Base-by-base conservation (phyloP, 2,888 invertebrate genomes). In the Lottia gigantea region DNA sequence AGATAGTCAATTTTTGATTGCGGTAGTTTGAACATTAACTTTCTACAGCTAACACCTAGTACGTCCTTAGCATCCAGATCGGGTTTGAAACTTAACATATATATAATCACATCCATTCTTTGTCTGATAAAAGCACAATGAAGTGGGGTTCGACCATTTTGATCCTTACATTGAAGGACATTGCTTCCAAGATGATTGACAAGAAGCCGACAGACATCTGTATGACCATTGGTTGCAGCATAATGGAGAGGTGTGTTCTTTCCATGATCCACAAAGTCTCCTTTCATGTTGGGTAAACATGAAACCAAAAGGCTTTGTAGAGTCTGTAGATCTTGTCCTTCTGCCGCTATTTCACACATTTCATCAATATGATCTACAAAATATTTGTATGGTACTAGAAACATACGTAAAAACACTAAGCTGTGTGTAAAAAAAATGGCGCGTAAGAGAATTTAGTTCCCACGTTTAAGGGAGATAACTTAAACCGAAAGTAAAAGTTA, bases 1-100 rank as follows among this genome's bases (percentile, higher is more conserved):
- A 79, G 67, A 31, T 71, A 71, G 23, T 71, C 67, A 14, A 73
- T 61, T 40, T 74, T 68, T 15, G 46, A 64, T 15, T 67, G 45
- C 12, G 49, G 45, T 47, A 75, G 73, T 1, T 65, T 47, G 25
- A 67, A 70, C 7, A 79, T 71, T 15, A 79, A 64, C 23, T 73
- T 71, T 1, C 69, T 47, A 66, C 77, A 77, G 66, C 71, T 76
- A 66, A 71, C 70, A 14, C 79, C 79, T 6, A 71, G 66, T 11
- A 62, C 26, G 19, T 79, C 79, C 16, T 64, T 66, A 11, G 66
- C 26, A 26, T 66, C 46, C 12, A 78, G 23, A 26, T 79, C 78
- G 1, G 79, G 73, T 12, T 72, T 71, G 26, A 77, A 66, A 26
- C 78, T 76, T 0, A 79, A 71, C 11, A 79, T 71, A 47, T 78